Conservation (phyloP, 2,113 vertebrate species). For the Pica pica region DNA sequence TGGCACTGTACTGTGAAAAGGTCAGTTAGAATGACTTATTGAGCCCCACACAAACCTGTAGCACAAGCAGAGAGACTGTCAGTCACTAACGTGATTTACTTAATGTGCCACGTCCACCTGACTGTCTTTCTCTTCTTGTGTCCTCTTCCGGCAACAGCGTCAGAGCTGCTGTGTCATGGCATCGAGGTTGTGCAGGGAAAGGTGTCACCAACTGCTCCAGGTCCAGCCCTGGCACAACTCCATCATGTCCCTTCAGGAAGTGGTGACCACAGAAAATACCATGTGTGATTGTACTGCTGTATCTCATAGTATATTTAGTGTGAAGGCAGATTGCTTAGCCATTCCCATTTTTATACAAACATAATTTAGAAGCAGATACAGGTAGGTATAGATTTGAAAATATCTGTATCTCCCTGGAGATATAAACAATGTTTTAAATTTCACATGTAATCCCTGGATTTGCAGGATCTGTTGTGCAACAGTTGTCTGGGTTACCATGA, state of each 20-base stretch:
- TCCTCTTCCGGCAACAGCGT: not conserved
- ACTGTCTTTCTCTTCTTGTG: not conserved
- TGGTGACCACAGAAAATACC: not conserved
- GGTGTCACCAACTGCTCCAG: not conserved
- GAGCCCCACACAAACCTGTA: not conserved
- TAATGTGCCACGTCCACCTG: not conserved
- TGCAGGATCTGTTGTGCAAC: not conserved
- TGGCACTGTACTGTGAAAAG: not conserved
- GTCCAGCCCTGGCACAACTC: not conserved
- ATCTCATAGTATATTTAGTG: not conserved
- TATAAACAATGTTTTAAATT: not conserved
- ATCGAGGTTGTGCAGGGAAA: not conserved
- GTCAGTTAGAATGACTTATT: not conserved
- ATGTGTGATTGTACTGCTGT: not conserved
- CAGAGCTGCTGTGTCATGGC: rapidly evolving
- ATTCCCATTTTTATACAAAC: not conserved
- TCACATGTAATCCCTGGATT: not conserved
- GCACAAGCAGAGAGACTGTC: not conserved
- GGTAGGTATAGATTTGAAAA: not conserved
- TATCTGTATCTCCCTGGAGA: not conserved
- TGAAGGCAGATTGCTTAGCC: not conserved
- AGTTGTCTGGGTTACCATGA: not conserved
- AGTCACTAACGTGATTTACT: not conserved
- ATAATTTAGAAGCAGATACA: not conserved
- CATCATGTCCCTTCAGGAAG: rapidly evolving